Conservation (phyloP, 2,797 vertebrate genomes). For the Crocodylus rhombifer region DNA sequence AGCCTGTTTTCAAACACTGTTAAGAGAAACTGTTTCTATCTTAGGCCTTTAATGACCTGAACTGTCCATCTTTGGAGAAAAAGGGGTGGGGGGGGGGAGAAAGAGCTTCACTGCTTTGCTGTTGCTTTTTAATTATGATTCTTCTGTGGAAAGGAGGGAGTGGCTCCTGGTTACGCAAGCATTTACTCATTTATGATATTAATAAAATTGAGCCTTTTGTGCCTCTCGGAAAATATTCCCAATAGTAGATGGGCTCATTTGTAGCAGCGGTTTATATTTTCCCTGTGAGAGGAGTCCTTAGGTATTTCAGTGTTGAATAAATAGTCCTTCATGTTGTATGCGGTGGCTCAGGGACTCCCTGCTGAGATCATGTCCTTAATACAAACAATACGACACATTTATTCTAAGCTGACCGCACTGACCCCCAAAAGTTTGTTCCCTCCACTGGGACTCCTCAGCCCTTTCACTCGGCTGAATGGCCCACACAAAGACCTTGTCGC, state of each 20-base stretch:
- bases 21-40: slow-evolving; percentile 78
- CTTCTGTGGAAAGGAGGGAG: not conserved
- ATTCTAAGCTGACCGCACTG: slow-evolving; percentile 92
- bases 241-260: slow-evolving; percentile 56
- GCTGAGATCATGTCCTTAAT: slow-evolving; percentile 95
- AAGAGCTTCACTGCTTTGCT: not conserved
- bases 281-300: slow-evolving; percentile 73
- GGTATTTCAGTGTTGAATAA: slow-evolving; percentile 85
- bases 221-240: not conserved
- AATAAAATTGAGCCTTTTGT: slow-evolving; percentile 55
- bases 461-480: slow-evolving; percentile 90
- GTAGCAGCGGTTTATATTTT: slow-evolving; percentile 64
- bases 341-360: slow-evolving; percentile 90
- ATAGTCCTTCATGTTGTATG: slow-evolving; percentile 88
- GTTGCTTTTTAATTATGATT: rapidly evolving
- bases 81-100: not conserved
- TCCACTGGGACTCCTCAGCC: slow-evolving; percentile 87
- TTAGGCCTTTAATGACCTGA: slow-evolving; percentile 78
- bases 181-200: slow-evolving; percentile 53
- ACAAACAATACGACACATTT: slow-evolving; percentile 94
- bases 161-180: slow-evolving; percentile 44
- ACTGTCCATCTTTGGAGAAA: slow-evolving; percentile 63
- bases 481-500: slow-evolving; percentile 89
- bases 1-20: slow-evolving; percentile 81
- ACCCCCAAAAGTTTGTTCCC: slow-evolving; percentile 96